Evolutionary conservation across 2,888 invertebrate species (phyloP).

Genomic region (Melitaea athalia): DNA sequence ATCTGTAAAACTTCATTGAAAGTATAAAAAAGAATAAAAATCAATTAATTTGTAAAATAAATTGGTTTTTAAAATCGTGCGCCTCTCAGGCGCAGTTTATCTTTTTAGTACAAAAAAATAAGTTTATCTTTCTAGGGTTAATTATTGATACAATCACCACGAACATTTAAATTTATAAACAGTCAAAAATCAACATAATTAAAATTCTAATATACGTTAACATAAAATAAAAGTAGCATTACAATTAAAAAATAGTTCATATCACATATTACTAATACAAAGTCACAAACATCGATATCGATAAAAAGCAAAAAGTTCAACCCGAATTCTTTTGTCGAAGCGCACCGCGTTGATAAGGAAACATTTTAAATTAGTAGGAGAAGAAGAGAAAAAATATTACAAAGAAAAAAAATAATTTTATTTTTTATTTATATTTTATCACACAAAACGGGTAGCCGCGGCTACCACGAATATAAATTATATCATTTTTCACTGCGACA

Average conservation of each 20-base stretch:
- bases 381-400: constrained; percentile 76
- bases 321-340: constrained; percentile 72
- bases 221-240: not conserved
- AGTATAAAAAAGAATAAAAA: too few species aligned
- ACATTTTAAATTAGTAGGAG: constrained; percentile 81
- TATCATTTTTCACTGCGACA: constrained; percentile 82
- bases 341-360: constrained; percentile 80
- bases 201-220: not conserved
- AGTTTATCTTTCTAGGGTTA: too few species aligned
- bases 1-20: too few species aligned
- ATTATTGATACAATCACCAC: not conserved
- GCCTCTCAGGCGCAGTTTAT: too few species aligned
- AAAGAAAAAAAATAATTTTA: constrained; percentile 54
- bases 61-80: too few species aligned
- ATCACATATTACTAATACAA: not conserved
- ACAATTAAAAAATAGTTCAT: too few species aligned
- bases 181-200: too few species aligned
- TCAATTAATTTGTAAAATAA: too few species aligned
- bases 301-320: constrained; percentile 41
- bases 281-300: constrained; percentile 46
- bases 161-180: not conserved
- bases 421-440: constrained; percentile 79
- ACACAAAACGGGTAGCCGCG: constrained; percentile 81
- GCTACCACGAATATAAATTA: constrained; percentile 81
- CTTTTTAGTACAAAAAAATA: too few species aligned